Evolutionary conservation across 2,113 vertebrate genomes (phyloP).

Genomic region (Phyllostomus discolor): DNA sequence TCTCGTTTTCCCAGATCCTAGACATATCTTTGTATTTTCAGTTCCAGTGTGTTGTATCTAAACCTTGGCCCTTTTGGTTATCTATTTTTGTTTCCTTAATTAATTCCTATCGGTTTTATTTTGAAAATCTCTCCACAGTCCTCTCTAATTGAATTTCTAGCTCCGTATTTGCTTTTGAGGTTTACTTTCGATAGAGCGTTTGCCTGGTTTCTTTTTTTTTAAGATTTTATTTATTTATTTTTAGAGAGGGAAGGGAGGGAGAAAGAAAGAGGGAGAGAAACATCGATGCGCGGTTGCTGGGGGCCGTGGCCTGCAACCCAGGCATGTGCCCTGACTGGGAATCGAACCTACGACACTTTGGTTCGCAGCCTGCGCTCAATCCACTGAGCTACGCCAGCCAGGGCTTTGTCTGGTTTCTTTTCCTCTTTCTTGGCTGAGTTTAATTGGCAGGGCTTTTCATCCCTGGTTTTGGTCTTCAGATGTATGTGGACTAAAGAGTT

Average conservation of each 20-base stretch:
- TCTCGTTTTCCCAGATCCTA: neutral
- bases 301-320: too few species aligned
- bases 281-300: too few species aligned
- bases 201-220: neutral
- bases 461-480: neutral
- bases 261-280: too few species aligned
- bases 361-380: too few species aligned
- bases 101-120: neutral
- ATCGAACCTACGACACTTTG: too few species aligned
- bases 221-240: too few species aligned
- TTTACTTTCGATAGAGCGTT: neutral
- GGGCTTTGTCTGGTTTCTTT: neutral
- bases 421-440: neutral
- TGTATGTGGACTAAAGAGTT: neutral
- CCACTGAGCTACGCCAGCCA: too few species aligned
- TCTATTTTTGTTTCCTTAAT: slow-evolving; percentile 20
- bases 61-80: neutral
- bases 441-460: neutral
- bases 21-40: neutral
- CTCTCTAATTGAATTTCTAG: slow-evolving; percentile 18
- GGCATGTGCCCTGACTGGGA: too few species aligned
- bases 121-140: neutral
- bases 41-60: neutral
- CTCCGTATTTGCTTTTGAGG: neutral
- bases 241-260: too few species aligned